Evolutionary conservation across 2,113 vertebrate genomes (phyloP), one percentile per base, ranked within the genome.

Genomic region (Thinocorus orbignyianus): DNA sequence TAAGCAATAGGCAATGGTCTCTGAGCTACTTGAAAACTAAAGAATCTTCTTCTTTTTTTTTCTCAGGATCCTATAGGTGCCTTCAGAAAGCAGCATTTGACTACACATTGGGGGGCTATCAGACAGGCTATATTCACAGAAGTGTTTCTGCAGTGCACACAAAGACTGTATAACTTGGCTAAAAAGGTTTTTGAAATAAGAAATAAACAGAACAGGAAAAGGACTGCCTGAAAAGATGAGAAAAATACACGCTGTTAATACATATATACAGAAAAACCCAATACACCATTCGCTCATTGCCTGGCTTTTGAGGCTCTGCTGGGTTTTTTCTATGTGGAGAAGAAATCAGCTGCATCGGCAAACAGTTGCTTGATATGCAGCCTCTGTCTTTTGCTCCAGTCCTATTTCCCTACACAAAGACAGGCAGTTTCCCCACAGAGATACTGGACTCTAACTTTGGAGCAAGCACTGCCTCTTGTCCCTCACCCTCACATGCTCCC

Each of bases 51-150:
- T 86, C 71, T 79, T 86, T 3, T 77, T 86, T 74, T 79, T 86
- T 73, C 68, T 86, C 23, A 28, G n/a, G 26, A 74, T 80, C 39
- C 52, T 78, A 16, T 5, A 66, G 58, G 41, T 86, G 62, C 35
- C 26, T 89, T 86, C 44, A 78, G 84, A 94, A 93, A 86, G 76
- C 55, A 74, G 44, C 69, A 76, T 88, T 74, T 80, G 80, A 19
- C 26, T 84, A 46, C 17, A 7, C 24, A 42, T 31, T 2, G 0
- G 33, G 52, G 60, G n/a, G 44, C 81, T 72, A 4, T 55, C 7
- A 2, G 68, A 76, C 77, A 91, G 82, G 20, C 22, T 64, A 3
- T 37, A 60, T 68, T 78, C 71, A 88, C 68, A 83, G 37, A 76
- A 88, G 26, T 7, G 11, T 64, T 74, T 76, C 57, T 76, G 68